phyloP scores from a whole-genome alignment of 35 echinoderm and acorn worm genomes.

The Apostichopus japonicus region DNA sequence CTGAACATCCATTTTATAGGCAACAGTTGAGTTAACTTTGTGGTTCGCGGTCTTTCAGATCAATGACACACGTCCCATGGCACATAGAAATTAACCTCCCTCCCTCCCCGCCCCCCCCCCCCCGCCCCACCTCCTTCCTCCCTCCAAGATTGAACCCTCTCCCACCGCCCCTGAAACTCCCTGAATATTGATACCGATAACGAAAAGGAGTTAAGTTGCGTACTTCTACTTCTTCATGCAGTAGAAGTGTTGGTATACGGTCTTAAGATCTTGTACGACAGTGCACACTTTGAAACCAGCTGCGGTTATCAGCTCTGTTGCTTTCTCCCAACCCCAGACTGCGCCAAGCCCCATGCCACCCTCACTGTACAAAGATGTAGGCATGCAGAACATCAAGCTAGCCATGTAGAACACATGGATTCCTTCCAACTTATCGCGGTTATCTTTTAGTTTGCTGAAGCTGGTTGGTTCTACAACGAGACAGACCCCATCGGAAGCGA shows the following conservation, averaged over 20 bases:
- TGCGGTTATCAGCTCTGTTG: conserved; percentile 44
- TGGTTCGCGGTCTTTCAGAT: too few relatives aligned
- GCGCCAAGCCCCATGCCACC: conserved; percentile 70
- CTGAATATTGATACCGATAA: too few relatives aligned
- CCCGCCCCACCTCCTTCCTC: too few relatives aligned
- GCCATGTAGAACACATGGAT: conserved; percentile 45
- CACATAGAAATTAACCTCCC: too few relatives aligned
- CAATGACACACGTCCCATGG: too few relatives aligned
- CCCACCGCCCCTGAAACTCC: too few relatives aligned
- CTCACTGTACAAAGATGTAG: conserved; percentile 66
- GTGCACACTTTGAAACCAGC: conserved; percentile 58
- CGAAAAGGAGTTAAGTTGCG: not conserved
- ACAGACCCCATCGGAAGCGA: conserved; percentile 60
- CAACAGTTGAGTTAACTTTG: too few relatives aligned
- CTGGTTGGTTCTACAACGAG: conserved; percentile 60
- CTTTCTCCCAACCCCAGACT: conserved; percentile 80
- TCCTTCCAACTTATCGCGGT: conserved; percentile 25
- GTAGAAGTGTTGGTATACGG: not conserved
- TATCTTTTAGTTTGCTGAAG: conserved; percentile 59
- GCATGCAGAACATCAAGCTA: conserved; percentile 84
- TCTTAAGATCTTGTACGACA: not conserved
- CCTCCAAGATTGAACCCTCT: too few relatives aligned
- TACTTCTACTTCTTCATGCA: conserved; percentile 22
- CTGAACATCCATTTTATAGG: too few relatives aligned
- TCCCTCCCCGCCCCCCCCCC: too few relatives aligned